Base-by-base conservation (phyloP, 2,113 vertebrate species). In the Pluvialis apricaria region DNA sequence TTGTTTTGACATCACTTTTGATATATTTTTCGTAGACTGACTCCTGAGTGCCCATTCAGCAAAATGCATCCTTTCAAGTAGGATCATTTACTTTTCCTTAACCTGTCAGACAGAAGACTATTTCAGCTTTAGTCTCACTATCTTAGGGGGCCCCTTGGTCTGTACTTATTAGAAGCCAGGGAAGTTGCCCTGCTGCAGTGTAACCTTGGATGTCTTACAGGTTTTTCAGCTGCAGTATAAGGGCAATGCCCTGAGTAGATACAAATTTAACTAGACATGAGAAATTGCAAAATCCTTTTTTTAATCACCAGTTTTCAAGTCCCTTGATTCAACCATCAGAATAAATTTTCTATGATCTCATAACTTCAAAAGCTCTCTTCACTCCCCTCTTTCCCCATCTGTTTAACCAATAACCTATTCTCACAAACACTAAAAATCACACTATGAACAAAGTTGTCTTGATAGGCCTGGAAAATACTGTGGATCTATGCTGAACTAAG, bases 391-490 rank as follows among this genome's bases (percentile, higher is more conserved):
- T 88, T 45, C 38, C 77, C 64, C 40, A 90, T 92, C 87, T 95
- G 61, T 93, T 95, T 96, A 94, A 95, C 86, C 86, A 93, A 68
- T 78, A 94, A 88, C 38, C 60, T 93, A 34, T 86, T 81, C 86
- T 94, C 75, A 93, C 76, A 93, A 94, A 94, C 72, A 81, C 69
- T 94, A 79, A 94, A 93, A 95, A 96, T 94, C 60, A 83, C 47
- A 61, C 91, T 95, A 64, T 69, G 80, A 78, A 65, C 52, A 79
- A 61, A 88, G 47, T 86, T 81, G 38, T 42, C 73, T 86, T 96
- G 82, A 78, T 91, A 84, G 72, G 16, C 36, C 82, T 73, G 49
- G 69, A 83, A 86, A 32, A 24, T 71, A 66, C 55, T 42, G 42
- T 45, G 52, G n/a, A 60, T 86, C 68, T 61, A 40, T 36, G 55